Conservation (phyloP, 1,140 invertebrate species). For the Delia radicum region DNA sequence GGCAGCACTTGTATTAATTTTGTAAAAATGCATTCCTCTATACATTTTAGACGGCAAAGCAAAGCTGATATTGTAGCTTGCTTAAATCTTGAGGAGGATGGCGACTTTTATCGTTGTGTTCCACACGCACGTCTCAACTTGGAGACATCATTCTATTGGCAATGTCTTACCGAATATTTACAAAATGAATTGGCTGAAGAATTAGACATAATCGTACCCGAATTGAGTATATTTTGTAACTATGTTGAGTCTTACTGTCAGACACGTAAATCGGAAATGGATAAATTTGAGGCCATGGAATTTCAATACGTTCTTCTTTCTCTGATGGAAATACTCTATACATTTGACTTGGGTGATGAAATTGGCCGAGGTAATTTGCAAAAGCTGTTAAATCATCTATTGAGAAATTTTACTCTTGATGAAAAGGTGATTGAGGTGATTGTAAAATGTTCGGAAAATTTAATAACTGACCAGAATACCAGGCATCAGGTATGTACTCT, state of each 20-base stretch:
- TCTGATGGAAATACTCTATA: constrained; percentile 62
- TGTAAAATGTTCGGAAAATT: constrained; percentile 44
- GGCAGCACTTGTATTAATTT: too few relatives aligned
- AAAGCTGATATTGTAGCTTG: constrained; percentile 32
- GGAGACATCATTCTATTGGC: constrained; percentile 67
- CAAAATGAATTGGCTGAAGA: constrained; percentile 52
- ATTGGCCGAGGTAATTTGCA: constrained; percentile 61
- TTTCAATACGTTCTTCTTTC: constrained; percentile 65
- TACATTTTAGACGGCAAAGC: constrained; percentile 24
- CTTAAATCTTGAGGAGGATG: constrained; percentile 43
- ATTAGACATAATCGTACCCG: constrained; percentile 59
- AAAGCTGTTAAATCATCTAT: constrained; percentile 46
- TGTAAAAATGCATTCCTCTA: not conserved
- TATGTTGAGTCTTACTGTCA: constrained; percentile 58
- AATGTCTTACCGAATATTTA: constrained; percentile 60
- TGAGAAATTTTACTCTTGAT: constrained; percentile 42
- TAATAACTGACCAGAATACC: constrained; percentile 37
- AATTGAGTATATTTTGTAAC: constrained; percentile 60
- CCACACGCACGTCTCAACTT: constrained; percentile 59
- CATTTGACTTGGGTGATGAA: constrained; percentile 68
- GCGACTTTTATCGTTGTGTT: constrained; percentile 58
- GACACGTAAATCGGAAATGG: constrained; percentile 46
- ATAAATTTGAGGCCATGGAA: constrained; percentile 57
- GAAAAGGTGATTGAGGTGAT: constrained; percentile 44
- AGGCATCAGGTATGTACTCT: constrained; percentile 30